Conservation (phyloP, 2,113 vertebrate genomes). For the Patagioenas fasciata region DNA sequence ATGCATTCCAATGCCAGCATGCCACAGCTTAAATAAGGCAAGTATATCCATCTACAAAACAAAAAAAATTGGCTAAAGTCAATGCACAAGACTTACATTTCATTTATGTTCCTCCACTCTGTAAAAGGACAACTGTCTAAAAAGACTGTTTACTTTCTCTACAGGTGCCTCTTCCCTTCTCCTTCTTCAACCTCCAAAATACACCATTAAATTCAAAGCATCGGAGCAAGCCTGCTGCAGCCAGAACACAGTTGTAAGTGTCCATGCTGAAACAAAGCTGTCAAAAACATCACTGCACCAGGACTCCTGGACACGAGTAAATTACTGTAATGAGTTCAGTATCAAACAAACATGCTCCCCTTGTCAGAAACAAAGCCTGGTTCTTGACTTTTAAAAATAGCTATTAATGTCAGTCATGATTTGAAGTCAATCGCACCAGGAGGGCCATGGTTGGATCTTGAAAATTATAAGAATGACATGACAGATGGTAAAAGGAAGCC, state of each 20-base stretch:
- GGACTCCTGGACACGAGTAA: background rate
- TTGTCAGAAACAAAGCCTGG: conserved; percentile 12
- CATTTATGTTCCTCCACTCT: background rate
- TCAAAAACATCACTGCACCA: background rate
- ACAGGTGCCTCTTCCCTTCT: background rate
- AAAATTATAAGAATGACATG: conserved; percentile 4
- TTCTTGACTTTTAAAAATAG: conserved; percentile 25
- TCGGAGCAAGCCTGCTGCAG: fast-evolving
- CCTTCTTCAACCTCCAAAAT: background rate
- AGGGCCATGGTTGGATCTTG: background rate
- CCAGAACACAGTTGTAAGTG: background rate
- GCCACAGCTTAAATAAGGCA: background rate
- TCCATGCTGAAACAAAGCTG: background rate
- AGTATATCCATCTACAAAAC: background rate
- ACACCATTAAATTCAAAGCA: background rate
- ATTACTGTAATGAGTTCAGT: conserved; percentile 15
- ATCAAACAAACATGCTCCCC: background rate
- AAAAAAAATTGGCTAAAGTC: background rate
- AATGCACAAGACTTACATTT: background rate
- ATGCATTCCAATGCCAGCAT: background rate
- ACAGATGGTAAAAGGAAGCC: conserved; percentile 41
- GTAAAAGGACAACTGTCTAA: background rate
- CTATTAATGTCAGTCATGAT: conserved; percentile 33
- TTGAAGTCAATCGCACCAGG: background rate
- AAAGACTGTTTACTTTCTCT: background rate